These are phyloP conservation scores for Steinernema carpocapsae DNA, from an alignment of 2,888 invertebrate genomes.

Conservation along the genomic window DNA sequence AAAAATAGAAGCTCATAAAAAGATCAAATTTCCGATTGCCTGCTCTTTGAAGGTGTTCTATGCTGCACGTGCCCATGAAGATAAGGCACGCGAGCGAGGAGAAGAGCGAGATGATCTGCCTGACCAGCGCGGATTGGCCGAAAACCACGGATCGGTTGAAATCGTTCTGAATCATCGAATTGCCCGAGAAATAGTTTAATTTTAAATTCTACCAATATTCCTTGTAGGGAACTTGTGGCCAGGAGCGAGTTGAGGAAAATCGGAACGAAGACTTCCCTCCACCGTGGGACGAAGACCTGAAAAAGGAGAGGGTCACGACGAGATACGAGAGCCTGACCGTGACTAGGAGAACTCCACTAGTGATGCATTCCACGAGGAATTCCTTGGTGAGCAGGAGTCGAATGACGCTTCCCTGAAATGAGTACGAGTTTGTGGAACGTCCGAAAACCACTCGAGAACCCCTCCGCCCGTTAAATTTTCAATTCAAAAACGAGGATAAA, in stretches of 20 bases:
- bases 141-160: slow-evolving; percentile 96
- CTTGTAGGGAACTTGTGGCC: slow-evolving; percentile 92
- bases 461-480: no score
- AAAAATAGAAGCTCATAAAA: slow-evolving; percentile 95
- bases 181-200: background rate
- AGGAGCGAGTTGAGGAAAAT: slow-evolving; percentile 98
- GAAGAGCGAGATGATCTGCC: slow-evolving; percentile 59
- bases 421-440: no score
- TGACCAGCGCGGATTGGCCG: slow-evolving; percentile 73
- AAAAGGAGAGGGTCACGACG: no score
- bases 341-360: slow-evolving; percentile 90
- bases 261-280: slow-evolving; percentile 91
- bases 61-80: slow-evolving; percentile 82
- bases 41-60: slow-evolving; percentile 92
- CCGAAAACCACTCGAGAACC: no score
- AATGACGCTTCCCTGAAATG: slow-evolving; percentile 88
- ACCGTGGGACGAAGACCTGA: slow-evolving; percentile 86
- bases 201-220: slow-evolving; percentile 86
- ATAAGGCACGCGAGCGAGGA: slow-evolving; percentile 61
- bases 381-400: slow-evolving; percentile 92
- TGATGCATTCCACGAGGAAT: slow-evolving; percentile 92
- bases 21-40: slow-evolving; percentile 90
- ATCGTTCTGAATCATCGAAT: slow-evolving; percentile 79
- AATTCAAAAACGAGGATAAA: no score
- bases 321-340: slow-evolving; percentile 76